Conservation (phyloP, 2,113 vertebrate genomes). For the Charina bottae region DNA sequence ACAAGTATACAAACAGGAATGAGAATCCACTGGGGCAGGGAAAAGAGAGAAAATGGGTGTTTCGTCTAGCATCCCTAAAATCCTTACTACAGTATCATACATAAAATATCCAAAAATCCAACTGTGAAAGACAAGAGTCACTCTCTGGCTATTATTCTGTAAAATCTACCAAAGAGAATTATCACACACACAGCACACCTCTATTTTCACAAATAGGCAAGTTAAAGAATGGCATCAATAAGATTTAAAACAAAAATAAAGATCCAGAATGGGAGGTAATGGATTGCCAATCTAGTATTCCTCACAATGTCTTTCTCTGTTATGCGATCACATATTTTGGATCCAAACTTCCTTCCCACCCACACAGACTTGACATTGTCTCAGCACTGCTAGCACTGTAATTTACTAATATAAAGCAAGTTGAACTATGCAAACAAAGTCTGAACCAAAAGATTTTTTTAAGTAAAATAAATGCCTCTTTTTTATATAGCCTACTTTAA, state of each 20-base stretch:
- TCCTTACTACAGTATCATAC: neutral
- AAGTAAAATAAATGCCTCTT: conserved; percentile 28
- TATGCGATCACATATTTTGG: conserved; percentile 9
- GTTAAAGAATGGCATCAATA: neutral
- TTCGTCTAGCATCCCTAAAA: neutral
- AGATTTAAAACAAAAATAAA: neutral
- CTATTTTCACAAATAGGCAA: conserved; percentile 19
- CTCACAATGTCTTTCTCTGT: neutral
- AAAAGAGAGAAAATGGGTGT: neutral
- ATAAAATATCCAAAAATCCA: conserved; percentile 30
- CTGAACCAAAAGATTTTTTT: conserved; percentile 21
- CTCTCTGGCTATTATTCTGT: conserved; percentile 24
- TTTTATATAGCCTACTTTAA: conserved; percentile 45
- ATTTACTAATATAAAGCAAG: conserved; percentile 50
- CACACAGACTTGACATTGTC: conserved; percentile 27
- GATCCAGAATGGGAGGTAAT: neutral
- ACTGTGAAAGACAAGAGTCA: conserved; percentile 16
- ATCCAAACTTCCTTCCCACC: conserved; percentile 65
- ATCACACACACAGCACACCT: neutral
- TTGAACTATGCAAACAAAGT: conserved; percentile 1
- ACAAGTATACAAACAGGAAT: neutral
- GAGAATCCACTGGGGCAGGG: neutral
- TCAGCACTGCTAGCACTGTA: conserved; percentile 35
- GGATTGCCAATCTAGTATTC: neutral
- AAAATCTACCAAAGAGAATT: neutral